A percentile compares a stretch with the other conserved stretches of the same genome.
These are phyloP conservation scores for Sitodiplosis mosellana DNA, from an alignment of 1,140 invertebrate genomes.

Conservation along the genomic window DNA sequence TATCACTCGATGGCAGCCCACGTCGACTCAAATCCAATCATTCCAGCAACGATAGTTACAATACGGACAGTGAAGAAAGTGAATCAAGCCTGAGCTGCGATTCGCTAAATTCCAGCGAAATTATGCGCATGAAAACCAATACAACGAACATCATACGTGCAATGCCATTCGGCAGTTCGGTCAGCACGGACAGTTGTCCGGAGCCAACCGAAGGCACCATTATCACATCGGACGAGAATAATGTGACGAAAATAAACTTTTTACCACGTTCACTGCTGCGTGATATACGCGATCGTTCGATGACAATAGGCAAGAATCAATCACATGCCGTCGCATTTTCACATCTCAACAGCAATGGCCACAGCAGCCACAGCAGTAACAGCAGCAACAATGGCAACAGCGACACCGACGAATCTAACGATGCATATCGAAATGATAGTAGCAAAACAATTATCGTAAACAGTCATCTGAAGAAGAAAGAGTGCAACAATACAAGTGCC, in stretches of 20 bases:
- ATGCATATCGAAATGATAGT: too few relatives aligned
- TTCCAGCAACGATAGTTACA: constrained; percentile 23
- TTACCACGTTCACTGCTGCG: constrained; percentile 16
- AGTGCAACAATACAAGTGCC: too few relatives aligned
- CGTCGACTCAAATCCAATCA: constrained; percentile 49
- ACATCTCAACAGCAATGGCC: too few relatives aligned
- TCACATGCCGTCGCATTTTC: too few relatives aligned
- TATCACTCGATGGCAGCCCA: constrained; percentile 47
- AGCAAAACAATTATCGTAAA: too few relatives aligned
- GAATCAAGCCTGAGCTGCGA: constrained; percentile 21
- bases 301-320: not conserved
- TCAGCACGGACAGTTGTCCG: not conserved
- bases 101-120: constrained; percentile 18
- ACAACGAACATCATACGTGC: not conserved
- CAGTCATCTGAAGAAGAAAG: too few relatives aligned
- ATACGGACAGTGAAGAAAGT: constrained; percentile 22
- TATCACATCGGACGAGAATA: not conserved
- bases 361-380: too few relatives aligned
- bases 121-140: constrained; percentile 9
- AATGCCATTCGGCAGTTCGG: not conserved
- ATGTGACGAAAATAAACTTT: constrained; percentile 3
- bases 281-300: constrained; percentile 17
- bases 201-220: not conserved
- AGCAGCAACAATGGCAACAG: too few relatives aligned
- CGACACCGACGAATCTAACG: too few relatives aligned